These are phyloP conservation scores for Mustela nigripes DNA, from an alignment of 2,113 vertebrate species.

Conservation along the genomic window DNA sequence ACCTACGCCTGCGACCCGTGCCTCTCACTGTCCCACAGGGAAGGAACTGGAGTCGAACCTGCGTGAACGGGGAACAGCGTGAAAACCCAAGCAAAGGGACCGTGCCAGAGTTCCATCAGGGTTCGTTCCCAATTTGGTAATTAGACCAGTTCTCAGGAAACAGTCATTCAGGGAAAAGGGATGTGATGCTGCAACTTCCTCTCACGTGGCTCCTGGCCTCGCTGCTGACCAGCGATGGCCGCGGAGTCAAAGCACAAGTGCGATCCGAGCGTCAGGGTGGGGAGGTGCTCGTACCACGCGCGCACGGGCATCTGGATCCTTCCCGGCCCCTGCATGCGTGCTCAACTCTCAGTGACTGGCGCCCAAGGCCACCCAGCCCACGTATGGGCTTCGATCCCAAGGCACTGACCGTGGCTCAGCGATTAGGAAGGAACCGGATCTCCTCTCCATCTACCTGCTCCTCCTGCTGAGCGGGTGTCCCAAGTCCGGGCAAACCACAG, in stretches of 20 bases:
- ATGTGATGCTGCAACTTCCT: neutral
- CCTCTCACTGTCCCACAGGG: neutral
- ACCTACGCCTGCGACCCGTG: accelerated
- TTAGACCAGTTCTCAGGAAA: neutral
- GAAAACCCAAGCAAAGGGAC: too few relatives aligned
- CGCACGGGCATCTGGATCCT: accelerated
- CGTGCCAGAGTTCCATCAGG: too few relatives aligned
- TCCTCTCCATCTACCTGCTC: accelerated
- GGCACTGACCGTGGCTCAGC: neutral
- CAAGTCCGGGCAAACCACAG: accelerated
- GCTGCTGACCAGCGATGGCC: accelerated
- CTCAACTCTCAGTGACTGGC: neutral
- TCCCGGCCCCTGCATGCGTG: neutral
- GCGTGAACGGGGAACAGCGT: accelerated
- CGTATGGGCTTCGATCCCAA: accelerated
- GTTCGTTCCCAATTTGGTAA: neutral
- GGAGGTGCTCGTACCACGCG: neutral
- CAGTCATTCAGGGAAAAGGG: neutral
- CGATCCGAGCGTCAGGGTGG: accelerated
- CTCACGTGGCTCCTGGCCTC: neutral
- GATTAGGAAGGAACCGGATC: neutral
- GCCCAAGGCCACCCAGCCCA: neutral
- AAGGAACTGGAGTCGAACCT: accelerated
- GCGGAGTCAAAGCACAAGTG: neutral
- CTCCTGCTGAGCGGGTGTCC: accelerated